Evolutionary conservation across 2,113 vertebrate genomes (phyloP).

Genomic region (Zosterops hypoxanthus): DNA sequence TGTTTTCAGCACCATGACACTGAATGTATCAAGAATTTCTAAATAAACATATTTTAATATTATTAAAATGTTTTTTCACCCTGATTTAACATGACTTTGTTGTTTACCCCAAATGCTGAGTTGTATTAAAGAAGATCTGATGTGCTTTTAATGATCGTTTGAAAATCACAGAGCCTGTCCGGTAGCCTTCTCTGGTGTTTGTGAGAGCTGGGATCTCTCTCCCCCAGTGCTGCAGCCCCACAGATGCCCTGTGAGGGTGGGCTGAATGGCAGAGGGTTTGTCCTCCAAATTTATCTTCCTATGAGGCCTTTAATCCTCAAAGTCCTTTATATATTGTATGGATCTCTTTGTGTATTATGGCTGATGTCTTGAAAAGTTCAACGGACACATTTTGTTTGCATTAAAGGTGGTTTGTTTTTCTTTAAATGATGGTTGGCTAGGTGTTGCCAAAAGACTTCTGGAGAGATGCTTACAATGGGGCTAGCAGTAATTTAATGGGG

Average conservation of each 20-base stretch:
- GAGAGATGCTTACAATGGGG: not conserved
- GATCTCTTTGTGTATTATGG: not conserved
- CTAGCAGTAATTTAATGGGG: not conserved
- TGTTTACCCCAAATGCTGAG: not conserved
- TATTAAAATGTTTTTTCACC: not conserved
- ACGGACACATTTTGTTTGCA: not conserved
- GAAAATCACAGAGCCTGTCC: not conserved
- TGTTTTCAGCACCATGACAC: not conserved
- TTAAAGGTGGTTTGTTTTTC: not conserved
- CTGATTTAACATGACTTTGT: not conserved
- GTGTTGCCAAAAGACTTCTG: not conserved
- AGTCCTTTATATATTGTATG: not conserved
- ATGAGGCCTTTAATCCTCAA: not conserved
- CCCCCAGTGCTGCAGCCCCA: fast-evolving
- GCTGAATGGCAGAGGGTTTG: not conserved
- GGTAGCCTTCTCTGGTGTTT: not conserved
- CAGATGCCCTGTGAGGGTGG: not conserved
- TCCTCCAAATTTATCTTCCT: not conserved
- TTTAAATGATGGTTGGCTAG: not conserved
- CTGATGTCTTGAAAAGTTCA: not conserved
- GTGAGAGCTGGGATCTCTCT: not conserved
- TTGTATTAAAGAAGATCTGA: not conserved
- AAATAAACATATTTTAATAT: not conserved
- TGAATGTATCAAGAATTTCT: not conserved
- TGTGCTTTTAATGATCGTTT: not conserved